Base-by-base conservation (phyloP, 2,888 invertebrate species). In the Spisula subtruncata region DNA sequence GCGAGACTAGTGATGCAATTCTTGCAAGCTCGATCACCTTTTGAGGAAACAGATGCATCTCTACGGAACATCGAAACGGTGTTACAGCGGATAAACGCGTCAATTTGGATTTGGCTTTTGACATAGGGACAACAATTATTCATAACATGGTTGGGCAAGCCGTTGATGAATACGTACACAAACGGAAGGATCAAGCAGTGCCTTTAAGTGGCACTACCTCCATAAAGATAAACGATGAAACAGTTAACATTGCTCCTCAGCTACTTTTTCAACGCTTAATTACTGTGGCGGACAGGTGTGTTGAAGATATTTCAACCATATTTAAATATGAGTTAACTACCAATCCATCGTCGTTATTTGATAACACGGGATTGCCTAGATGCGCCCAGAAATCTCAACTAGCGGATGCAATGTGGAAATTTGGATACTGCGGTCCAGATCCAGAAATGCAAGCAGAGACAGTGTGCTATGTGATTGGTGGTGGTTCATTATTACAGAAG, bases 51-150 rank as follows among this genome's bases (percentile, higher is more conserved):
- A 41, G 92, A 90, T 16, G 0, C 5, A 75, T 16, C 48, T 56
- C 83, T 95, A 1, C 83, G 91, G 48, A 95, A 92, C 83, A 92
- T 95, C 51, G 92, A 90, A 81, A 94, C 90, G 60, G 94, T 32
- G 90, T 88, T 10, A 48, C 48, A 83, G 94, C 92, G 16, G 92
- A 91, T 20, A 82, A 81, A 10, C 60, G 71, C 1, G 94, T 93
- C 0, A 93, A 94, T 93, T 92, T 88, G 10, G 91, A 94, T 46
- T 66, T 71, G 18, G 93, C 94, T 35, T 86, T 88, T 60, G 75
- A 83, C 14, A 35, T 92, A 75, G 88, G 88, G 14, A 12, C 75
- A 75, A 8, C 18, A 12, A 79, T 83, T 20, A 10, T 87, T 20
- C 25, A 79, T 20, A 35, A 51, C 41, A 80, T 87, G 83, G 12